Evolutionary conservation across 2,113 vertebrate genomes (phyloP).

Genomic region (Pachyramphus minor): DNA sequence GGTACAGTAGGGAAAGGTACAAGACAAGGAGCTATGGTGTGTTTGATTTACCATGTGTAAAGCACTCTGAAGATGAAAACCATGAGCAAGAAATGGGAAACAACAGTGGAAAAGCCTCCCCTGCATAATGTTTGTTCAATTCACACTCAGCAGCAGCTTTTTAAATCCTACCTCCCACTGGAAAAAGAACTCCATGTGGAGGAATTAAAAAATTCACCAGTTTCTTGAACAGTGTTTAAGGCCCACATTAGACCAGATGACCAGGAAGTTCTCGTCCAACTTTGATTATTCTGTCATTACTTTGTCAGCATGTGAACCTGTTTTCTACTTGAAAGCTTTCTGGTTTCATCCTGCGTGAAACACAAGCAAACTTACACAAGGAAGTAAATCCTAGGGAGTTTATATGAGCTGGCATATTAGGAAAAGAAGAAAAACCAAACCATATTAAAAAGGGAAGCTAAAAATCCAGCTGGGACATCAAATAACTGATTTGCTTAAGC

Average conservation of each 20-base stretch:
- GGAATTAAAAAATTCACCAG: background rate
- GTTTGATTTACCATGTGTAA: background rate
- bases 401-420: background rate
- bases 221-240: background rate
- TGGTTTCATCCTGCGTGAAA: background rate
- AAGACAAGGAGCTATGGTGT: background rate
- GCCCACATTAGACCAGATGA: background rate
- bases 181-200: background rate
- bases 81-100: background rate
- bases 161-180: background rate
- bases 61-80: background rate
- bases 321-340: background rate
- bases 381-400: background rate
- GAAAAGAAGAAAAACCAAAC: too few relatives aligned
- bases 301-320: background rate
- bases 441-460: background rate
- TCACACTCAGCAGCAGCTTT: background rate
- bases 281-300: background rate
- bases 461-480: background rate
- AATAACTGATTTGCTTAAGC: background rate
- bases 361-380: background rate
- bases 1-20: background rate
- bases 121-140: background rate
- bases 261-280: background rate
- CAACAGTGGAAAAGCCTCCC: background rate